phyloP scores from a whole-genome alignment of 1,140 invertebrate genomes.

The Ips typographus region DNA sequence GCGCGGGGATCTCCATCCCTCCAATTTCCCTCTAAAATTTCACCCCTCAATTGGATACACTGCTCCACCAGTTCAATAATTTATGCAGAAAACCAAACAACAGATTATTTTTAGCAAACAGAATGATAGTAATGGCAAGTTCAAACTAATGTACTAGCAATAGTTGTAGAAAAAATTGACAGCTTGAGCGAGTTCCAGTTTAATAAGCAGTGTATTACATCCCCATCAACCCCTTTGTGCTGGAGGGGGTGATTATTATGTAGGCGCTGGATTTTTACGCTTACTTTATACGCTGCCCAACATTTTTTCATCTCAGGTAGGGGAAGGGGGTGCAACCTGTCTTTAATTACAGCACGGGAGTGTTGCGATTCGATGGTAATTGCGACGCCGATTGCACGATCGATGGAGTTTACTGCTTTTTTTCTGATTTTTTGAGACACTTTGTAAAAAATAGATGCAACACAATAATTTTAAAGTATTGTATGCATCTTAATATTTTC shows the following conservation, averaged over 20 bases:
- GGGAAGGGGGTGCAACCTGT: slow-evolving; percentile 9
- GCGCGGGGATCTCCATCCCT: slow-evolving; percentile 2
- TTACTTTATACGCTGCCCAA: slow-evolving; percentile 33
- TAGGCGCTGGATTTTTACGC: slow-evolving; percentile 36
- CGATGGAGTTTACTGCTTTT: background rate
- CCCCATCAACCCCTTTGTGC: slow-evolving; percentile 19
- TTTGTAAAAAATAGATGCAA: no score
- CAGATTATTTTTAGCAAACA: no score
- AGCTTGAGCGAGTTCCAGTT: background rate
- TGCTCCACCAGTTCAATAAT: background rate
- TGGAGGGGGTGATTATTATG: slow-evolving; percentile 31
- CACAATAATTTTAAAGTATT: no score
- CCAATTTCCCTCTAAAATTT: slow-evolving; percentile 3
- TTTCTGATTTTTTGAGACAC: background rate
- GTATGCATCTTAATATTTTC: no score
- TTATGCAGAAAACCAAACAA: no score
- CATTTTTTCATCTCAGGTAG: slow-evolving; percentile 32
- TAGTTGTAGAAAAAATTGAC: no score
- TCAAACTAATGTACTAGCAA: no score
- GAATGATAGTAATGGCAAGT: no score
- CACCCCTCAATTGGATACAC: background rate
- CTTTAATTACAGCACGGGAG: slow-evolving; percentile 25
- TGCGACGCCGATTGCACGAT: background rate
- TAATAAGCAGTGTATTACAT: slow-evolving; percentile 17
- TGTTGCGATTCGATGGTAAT: slow-evolving; percentile 18